A percentile compares a stretch with the other conserved stretches of the same genome.
These are phyloP conservation scores for Eurystomus gularis DNA, from an alignment of 2,113 vertebrate species.

Conservation along the genomic window DNA sequence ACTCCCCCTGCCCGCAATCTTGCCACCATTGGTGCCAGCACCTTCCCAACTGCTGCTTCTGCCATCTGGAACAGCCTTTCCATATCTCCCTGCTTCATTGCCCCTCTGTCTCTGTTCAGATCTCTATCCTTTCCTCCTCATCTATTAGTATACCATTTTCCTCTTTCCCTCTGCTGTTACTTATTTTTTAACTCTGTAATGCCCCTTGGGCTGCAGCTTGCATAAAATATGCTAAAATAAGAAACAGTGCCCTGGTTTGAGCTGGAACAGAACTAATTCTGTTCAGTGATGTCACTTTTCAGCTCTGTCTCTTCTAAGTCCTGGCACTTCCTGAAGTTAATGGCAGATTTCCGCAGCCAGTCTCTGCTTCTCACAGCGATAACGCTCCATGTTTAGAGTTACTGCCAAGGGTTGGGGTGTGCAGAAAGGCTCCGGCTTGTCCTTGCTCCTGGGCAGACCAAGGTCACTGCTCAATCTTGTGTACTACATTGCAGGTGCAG, in stretches of 20 bases:
- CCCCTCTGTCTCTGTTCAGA: constrained; percentile 11
- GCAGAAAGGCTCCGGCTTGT: neutral
- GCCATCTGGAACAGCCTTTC: constrained; percentile 56
- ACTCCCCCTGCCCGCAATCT: neutral
- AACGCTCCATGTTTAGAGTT: neutral
- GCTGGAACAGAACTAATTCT: neutral
- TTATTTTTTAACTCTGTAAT: constrained; percentile 32
- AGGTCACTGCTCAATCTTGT: neutral
- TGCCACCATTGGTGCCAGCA: constrained; percentile 45
- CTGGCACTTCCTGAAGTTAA: neutral
- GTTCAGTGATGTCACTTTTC: neutral
- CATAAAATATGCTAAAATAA: neutral
- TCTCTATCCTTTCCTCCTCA: neutral
- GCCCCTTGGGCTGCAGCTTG: neutral
- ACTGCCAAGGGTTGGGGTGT: neutral
- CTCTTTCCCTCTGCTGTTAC: neutral
- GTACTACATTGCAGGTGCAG: neutral
- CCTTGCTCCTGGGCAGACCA: neutral
- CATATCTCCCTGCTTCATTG: constrained; percentile 22
- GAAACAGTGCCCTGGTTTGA: neutral
- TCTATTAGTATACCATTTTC: neutral
- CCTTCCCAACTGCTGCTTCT: constrained; percentile 50
- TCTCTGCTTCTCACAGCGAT: too few species aligned
- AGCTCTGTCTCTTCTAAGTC: neutral
- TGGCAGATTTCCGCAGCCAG: neutral